Percentiles rank a stretch among this genome's conserved stretches.
These are phyloP conservation scores for Sclerurus mexicanus DNA, from an alignment of 2,113 vertebrate genomes.

Conservation along the genomic window DNA sequence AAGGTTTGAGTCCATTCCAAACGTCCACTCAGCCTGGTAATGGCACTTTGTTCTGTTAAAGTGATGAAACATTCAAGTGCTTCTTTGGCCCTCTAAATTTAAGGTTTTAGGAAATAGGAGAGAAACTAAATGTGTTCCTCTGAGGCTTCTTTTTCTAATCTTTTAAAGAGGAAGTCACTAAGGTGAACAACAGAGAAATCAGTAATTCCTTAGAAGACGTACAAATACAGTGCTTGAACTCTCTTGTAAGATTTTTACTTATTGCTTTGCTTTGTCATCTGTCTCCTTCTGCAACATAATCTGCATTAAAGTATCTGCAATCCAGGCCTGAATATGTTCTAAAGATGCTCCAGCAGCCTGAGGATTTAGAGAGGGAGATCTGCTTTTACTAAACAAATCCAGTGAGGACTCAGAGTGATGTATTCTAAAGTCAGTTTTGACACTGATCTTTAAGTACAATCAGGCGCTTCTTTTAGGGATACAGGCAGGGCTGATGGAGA, in stretches of 20 bases:
- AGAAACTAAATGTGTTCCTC: background rate
- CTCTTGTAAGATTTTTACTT: background rate
- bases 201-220: background rate
- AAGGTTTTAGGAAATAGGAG: background rate
- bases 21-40: background rate
- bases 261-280: background rate
- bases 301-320: background rate
- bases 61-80: background rate
- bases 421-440: background rate
- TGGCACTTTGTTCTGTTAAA: background rate
- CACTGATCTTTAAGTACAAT: background rate
- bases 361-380: background rate
- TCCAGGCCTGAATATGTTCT: background rate
- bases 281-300: background rate
- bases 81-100: background rate
- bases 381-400: background rate
- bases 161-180: background rate
- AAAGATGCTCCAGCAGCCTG: background rate
- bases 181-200: background rate
- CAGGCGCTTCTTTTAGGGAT: background rate
- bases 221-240: rapidly evolving
- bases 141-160: background rate
- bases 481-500: background rate
- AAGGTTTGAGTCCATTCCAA: background rate
- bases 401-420: background rate